A percentile compares a stretch with the other conserved stretches of the same genome.
phyloP scores from a whole-genome alignment of 2,113 vertebrate genomes.

The Meleagris gallopavo region DNA sequence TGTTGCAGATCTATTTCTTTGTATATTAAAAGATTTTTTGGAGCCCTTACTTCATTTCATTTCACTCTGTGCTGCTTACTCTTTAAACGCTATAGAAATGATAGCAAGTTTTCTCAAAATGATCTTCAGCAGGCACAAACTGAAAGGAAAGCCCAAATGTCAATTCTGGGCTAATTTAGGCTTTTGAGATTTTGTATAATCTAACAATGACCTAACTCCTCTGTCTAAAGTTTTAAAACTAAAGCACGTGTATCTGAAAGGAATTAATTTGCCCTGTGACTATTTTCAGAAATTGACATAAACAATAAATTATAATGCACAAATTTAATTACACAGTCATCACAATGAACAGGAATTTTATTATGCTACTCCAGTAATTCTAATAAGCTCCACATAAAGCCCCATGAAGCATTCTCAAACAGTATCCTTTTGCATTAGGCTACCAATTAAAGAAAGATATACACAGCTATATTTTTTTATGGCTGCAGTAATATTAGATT shows the following conservation, averaged over 20 bases:
- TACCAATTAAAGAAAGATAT: constrained; percentile 39
- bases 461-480: not conserved
- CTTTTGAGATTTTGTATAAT: not conserved
- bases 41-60: not conserved
- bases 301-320: not conserved
- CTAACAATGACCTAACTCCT: not conserved
- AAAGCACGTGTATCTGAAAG: not conserved
- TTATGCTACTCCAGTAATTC: not conserved
- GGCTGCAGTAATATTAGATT: not conserved
- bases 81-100: not conserved
- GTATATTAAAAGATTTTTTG: not conserved
- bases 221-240: not conserved
- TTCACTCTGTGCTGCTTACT: not conserved
- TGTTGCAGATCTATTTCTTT: not conserved
- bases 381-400: not conserved
- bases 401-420: not conserved
- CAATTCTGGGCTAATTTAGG: not conserved
- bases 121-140: not conserved
- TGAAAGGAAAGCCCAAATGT: not conserved
- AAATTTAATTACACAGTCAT: not conserved
- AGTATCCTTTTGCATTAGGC: not conserved
- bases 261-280: not conserved
- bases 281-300: not conserved
- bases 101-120: not conserved
- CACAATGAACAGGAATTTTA: not conserved